Evolutionary conservation across 2,797 vertebrate species (phyloP).

Genomic region (Malacoraja senta): DNA sequence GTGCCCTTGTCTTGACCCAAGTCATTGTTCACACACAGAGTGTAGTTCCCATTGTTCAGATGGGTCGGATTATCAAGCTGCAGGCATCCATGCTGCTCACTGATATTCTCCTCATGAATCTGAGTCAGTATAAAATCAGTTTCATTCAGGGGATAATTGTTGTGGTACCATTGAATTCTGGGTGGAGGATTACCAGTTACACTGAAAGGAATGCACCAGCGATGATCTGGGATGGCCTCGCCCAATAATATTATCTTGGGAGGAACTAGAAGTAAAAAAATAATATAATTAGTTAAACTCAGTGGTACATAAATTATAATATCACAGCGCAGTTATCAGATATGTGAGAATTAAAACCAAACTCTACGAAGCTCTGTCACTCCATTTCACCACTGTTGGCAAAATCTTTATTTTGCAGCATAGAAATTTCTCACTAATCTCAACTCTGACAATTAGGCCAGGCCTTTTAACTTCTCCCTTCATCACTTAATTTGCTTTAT

Average conservation of each 20-base stretch:
- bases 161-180: constrained; percentile 70
- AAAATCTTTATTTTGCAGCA: background rate
- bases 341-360: background rate
- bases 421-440: background rate
- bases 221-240: constrained; percentile 81
- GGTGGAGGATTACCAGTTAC: constrained; percentile 83
- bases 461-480: background rate
- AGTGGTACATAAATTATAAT: background rate
- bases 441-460: background rate
- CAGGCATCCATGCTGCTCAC: constrained; percentile 91
- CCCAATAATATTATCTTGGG: constrained; percentile 87
- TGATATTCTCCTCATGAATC: constrained; percentile 79
- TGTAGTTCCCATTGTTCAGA: constrained; percentile 87
- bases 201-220: constrained; percentile 98
- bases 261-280: constrained; percentile 62
- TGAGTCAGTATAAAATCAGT: constrained; percentile 76
- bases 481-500: background rate
- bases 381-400: background rate
- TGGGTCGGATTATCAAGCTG: constrained; percentile 92
- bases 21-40: constrained; percentile 70
- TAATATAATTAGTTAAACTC: background rate
- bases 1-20: constrained; percentile 71
- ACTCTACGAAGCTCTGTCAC: background rate
- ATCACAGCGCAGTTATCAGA: background rate
- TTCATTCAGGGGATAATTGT: constrained; percentile 66